A percentile compares a stretch with the other conserved stretches of the same genome.
These are phyloP conservation scores for Candidula unifasciata DNA, from an alignment of 2,888 invertebrate genomes.

Conservation along the genomic window DNA sequence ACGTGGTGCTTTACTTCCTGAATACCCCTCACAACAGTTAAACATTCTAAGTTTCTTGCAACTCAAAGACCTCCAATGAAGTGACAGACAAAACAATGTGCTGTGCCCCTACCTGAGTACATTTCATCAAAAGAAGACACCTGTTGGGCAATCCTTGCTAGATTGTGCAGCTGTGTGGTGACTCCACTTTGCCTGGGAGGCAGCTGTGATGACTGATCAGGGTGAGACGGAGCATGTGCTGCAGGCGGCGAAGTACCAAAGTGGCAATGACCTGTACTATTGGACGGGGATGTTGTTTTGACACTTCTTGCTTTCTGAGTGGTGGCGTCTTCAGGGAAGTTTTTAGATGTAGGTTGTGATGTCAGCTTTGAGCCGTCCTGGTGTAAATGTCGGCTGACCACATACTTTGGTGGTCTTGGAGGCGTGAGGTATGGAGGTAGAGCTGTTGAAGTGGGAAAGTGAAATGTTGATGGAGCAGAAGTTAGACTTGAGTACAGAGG, in stretches of 20 bases:
- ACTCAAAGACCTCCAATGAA: too few species aligned
- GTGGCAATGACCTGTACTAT: neutral
- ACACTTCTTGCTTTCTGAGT: neutral
- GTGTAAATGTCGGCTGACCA: neutral
- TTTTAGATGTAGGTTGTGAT: neutral
- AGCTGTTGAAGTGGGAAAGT: constrained; percentile 12
- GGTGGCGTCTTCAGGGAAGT: neutral
- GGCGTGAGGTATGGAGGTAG: constrained; percentile 13
- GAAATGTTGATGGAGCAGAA: neutral
- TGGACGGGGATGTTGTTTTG: neutral
- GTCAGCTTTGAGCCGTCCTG: neutral
- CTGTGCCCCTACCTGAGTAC: neutral
- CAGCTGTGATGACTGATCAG: neutral
- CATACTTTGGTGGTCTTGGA: neutral
- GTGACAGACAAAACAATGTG: too few species aligned
- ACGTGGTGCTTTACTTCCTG: too few species aligned
- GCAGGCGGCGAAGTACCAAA: neutral
- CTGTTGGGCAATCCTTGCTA: constrained; percentile 19
- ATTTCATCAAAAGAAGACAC: neutral
- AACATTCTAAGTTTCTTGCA: too few species aligned
- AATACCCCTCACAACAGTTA: too few species aligned
- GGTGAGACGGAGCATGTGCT: neutral
- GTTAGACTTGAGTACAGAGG: neutral
- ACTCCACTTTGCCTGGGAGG: neutral
- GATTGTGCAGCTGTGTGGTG: constrained; percentile 18